phyloP scores from a whole-genome alignment of 2,888 invertebrate species.

The Pseudanteris insignis region DNA sequence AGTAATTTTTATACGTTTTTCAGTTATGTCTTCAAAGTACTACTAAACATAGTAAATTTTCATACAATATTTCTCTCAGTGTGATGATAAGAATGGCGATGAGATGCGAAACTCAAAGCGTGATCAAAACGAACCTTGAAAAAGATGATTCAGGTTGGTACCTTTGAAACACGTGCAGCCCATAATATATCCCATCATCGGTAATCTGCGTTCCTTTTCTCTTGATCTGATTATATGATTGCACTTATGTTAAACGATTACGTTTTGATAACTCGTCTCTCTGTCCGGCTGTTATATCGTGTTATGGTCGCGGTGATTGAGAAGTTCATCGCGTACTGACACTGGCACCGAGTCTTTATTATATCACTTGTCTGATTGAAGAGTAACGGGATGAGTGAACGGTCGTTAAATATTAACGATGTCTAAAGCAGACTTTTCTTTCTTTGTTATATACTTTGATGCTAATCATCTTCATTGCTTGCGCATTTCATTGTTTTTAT shows the following conservation, averaged over 20 bases:
- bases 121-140: slow-evolving; percentile 62
- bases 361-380: slow-evolving; percentile 33
- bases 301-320: slow-evolving; percentile 47
- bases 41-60: too few species aligned
- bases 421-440: too few species aligned
- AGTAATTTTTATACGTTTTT: too few species aligned
- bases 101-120: too few species aligned
- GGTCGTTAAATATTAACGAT: too few species aligned
- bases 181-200: slow-evolving; percentile 95
- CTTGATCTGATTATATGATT: slow-evolving; percentile 35
- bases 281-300: slow-evolving; percentile 32
- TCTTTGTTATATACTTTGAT: too few species aligned
- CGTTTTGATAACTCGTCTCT: slow-evolving; percentile 25
- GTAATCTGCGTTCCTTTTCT: slow-evolving; percentile 55
- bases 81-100: too few species aligned
- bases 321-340: slow-evolving; percentile 53
- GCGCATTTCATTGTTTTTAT: too few species aligned
- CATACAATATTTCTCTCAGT: too few species aligned
- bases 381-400: slow-evolving; percentile 46
- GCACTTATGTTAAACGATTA: slow-evolving; percentile 36
- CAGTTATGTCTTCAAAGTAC: too few species aligned
- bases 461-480: too few species aligned
- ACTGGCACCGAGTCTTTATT: slow-evolving; percentile 37
- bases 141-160: slow-evolving; percentile 67
- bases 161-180: slow-evolving; percentile 93